Evolutionary conservation across 2,888 invertebrate species (phyloP), one percentile per base, ranked within the genome.

Genomic region (Lysandra bellargus): DNA sequence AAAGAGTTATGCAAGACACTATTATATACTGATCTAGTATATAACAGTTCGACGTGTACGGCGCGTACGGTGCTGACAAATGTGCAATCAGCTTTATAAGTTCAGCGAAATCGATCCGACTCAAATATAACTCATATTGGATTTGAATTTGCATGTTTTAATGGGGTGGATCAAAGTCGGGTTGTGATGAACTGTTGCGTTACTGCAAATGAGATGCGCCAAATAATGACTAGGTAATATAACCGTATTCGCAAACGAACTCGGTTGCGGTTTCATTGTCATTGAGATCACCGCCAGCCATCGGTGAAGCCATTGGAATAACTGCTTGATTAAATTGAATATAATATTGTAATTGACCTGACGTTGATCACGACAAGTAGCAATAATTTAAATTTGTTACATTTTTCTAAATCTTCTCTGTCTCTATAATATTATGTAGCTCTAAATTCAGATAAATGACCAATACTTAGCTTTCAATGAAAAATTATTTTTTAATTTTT

Each of bases 201-300:
- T 69, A 69, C 33, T 37, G 33, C 69, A 69, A 69, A 69, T 12
- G 23, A 69, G 69, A 69, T 69, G 14, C 64, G 30, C 69, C 69
- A 33, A 33, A 64, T 64, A 33, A 64, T 30, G 64, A 37, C 69
- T 69, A 69, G 33, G 37, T 69, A 33, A 69, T 69, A 17, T 69
- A 69, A 69, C 33, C 69, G 69, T 14, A 69, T 5, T 23, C 9
- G 30, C 9, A 64, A 30, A 30, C 64, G 64, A 30, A 64, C 33
- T 14, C 33, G 69, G 33, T 69, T 69, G 69, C 69, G 69, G 69
- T 37, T 69, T 69, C 33, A 69, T 33, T 69, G 14, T 69, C 33
- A 69, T 69, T 37, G 69, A 17, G 33, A 69, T 69, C 64, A 30
- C 64, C 64, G 30, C 64, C 64, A 64, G 23, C n/a, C 12, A 53